Evolutionary conservation across 2,113 vertebrate genomes (phyloP).

Genomic region (Crotalus horridus): DNA sequence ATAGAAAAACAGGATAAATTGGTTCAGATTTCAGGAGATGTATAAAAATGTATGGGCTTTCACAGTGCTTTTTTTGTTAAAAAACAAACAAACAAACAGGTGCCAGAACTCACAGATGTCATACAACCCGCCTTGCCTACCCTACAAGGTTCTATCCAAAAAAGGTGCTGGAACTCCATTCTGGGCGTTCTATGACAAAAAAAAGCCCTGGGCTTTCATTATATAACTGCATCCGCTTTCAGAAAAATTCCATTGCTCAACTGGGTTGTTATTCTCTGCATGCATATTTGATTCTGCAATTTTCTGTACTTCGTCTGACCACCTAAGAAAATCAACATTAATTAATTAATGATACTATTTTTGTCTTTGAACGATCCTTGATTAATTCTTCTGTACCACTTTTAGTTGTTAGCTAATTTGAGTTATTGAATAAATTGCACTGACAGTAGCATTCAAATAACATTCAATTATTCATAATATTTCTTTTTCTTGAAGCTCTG

Average conservation of each 20-base stretch:
- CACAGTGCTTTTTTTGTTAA: background rate
- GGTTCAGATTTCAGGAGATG: background rate
- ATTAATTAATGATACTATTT: background rate
- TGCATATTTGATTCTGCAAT: background rate
- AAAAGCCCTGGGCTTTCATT: background rate
- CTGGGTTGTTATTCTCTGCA: background rate
- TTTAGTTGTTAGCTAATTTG: background rate
- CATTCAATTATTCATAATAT: background rate
- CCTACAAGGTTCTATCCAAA: too few relatives aligned
- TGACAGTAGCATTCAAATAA: background rate
- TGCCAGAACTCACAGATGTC: too few relatives aligned
- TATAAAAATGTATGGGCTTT: background rate
- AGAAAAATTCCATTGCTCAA: background rate
- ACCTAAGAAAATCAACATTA: background rate
- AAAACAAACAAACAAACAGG: too few relatives aligned
- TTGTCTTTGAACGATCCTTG: background rate
- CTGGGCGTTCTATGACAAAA: too few relatives aligned
- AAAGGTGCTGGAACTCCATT: too few relatives aligned
- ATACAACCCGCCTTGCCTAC: too few relatives aligned
- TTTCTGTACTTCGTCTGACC: background rate
- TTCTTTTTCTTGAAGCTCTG: background rate
- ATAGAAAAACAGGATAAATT: background rate
- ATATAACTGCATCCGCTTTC: background rate
- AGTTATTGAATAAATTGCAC: background rate
- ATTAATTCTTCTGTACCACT: background rate